phyloP scores from a whole-genome alignment of 2,888 invertebrate species.

The Dicroscelio sp. region DNA sequence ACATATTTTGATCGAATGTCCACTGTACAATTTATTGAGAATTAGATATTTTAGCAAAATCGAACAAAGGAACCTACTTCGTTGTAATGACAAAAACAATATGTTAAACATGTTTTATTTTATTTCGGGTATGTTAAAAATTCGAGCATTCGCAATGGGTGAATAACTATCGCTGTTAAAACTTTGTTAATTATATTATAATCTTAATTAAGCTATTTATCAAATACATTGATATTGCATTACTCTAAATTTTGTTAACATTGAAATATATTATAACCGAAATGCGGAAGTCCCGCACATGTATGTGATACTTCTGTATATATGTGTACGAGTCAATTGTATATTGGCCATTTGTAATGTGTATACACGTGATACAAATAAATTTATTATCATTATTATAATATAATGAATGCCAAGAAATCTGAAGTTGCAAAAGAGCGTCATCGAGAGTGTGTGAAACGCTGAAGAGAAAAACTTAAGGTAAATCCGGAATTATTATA shows the following conservation, averaged over 20 bases:
- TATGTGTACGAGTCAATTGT: background rate
- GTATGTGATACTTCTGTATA: background rate
- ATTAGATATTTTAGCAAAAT: background rate
- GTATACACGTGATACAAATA: background rate
- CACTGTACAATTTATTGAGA: background rate
- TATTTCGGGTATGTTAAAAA: background rate
- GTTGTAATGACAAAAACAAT: background rate
- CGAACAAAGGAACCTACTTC: background rate
- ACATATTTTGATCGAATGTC: constrained; percentile 14
- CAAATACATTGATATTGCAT: background rate
- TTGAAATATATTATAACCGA: background rate
- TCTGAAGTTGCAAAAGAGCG: constrained; percentile 13
- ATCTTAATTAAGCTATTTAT: too few relatives aligned
- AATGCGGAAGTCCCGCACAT: background rate
- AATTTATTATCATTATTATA: too few relatives aligned
- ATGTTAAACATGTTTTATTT: background rate
- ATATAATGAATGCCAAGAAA: background rate
- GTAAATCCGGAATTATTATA: background rate
- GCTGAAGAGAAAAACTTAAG: constrained; percentile 18
- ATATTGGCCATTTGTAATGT: background rate
- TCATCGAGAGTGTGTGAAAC: constrained; percentile 10
- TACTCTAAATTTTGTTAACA: too few relatives aligned
- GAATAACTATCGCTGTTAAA: background rate
- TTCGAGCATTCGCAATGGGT: background rate
- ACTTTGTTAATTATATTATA: too few relatives aligned